Conservation (phyloP, 2,113 vertebrate species). For the Callorhinus ursinus region DNA sequence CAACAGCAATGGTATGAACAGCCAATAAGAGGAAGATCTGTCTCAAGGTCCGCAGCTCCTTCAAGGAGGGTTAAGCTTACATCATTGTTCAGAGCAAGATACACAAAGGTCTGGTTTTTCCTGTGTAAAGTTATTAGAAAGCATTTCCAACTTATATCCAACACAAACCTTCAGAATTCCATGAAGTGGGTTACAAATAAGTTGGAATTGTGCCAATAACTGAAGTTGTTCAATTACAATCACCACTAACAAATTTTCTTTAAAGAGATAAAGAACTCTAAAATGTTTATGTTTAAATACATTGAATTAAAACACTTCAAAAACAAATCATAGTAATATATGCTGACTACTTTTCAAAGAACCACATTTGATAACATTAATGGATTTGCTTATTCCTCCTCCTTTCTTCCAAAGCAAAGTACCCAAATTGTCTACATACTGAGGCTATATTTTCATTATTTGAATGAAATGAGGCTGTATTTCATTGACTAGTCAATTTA, state of each 20-base stretch:
- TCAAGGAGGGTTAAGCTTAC: background rate
- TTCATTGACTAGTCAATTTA: background rate
- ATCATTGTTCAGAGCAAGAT: background rate
- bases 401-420: constrained; percentile 28
- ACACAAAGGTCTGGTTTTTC: background rate
- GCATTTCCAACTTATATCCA: background rate
- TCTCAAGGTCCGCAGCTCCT: background rate
- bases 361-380: constrained; percentile 40
- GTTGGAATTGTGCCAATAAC: background rate
- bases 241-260: background rate
- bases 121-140: background rate
- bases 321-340: constrained; percentile 5
- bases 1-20: background rate
- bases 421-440: background rate
- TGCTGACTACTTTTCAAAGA: constrained; percentile 45
- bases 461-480: background rate
- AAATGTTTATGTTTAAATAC: background rate
- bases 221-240: background rate
- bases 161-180: constrained; percentile 20
- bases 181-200: background rate
- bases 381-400: constrained; percentile 1
- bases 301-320: constrained; percentile 44
- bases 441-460: constrained; percentile 18
- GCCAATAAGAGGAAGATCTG: background rate
- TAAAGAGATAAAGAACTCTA: constrained; percentile 41